Conservation (phyloP, 1,140 invertebrate genomes). For the Mercenaria mercenaria region DNA sequence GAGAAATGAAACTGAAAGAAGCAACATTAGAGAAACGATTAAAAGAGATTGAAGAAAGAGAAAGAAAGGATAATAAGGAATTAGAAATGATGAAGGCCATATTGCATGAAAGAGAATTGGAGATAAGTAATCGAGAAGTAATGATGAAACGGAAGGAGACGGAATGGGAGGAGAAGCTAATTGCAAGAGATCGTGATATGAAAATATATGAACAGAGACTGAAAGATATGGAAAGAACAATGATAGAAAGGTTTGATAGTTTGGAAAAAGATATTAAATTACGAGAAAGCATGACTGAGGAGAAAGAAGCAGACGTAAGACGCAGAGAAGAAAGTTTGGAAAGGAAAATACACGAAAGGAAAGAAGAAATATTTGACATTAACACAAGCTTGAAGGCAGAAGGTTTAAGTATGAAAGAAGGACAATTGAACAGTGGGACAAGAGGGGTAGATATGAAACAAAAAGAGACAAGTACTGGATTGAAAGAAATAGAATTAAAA, state of each 20-base stretch:
- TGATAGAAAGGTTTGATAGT: not conserved
- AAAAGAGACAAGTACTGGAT: too few relatives aligned
- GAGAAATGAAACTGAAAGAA: not conserved
- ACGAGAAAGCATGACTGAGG: not conserved
- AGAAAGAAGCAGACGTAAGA: not conserved
- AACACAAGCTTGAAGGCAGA: too few relatives aligned
- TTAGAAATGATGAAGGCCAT: not conserved
- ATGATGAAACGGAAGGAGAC: not conserved
- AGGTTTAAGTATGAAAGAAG: too few relatives aligned
- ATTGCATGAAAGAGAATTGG: too few relatives aligned
- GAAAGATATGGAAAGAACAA: not conserved
- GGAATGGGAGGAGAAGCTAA: not conserved
- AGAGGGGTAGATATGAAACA: too few relatives aligned
- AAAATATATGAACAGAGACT: not conserved
- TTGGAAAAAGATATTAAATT: not conserved
- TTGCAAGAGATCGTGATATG: not conserved
- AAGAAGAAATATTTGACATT: not conserved
- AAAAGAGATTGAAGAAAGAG: not conserved
- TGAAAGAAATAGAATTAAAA: too few relatives aligned
- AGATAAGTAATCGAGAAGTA: too few relatives aligned
- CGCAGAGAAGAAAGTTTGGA: not conserved
- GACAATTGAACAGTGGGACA: too few relatives aligned
- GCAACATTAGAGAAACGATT: not conserved
- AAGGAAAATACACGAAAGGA: not conserved
- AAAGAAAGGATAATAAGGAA: not conserved